phyloP scores from a whole-genome alignment of 2,888 invertebrate genomes.

The Drosophila rubida region DNA sequence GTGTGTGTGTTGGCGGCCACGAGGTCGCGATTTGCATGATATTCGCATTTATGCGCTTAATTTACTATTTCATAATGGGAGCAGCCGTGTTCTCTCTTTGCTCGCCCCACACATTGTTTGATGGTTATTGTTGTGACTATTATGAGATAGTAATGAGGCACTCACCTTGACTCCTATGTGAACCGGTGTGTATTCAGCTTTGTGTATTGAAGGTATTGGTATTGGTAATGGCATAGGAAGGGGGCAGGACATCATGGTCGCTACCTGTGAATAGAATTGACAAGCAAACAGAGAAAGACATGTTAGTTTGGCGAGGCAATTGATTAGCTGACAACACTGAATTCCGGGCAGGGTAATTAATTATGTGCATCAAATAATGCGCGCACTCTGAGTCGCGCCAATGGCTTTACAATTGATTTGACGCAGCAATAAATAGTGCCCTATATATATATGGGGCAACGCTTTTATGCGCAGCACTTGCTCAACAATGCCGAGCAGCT shows the following conservation, averaged over 20 bases:
- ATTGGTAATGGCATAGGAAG: conserved; percentile 85
- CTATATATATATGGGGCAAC: neutral
- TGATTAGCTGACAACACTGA: conserved; percentile 1
- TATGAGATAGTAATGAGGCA: conserved; percentile 7
- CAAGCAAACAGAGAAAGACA: conserved; percentile 45
- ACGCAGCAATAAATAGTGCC: neutral
- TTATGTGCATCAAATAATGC: too few species aligned
- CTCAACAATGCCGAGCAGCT: conserved; percentile 10
- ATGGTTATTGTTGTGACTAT: conserved; percentile 17
- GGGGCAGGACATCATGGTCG: conserved; percentile 86
- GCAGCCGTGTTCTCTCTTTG: conserved; percentile 22
- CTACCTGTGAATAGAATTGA: conserved; percentile 82
- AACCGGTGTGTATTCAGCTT: conserved; percentile 84
- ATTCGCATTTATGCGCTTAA: conserved; percentile 73
- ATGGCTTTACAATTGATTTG: neutral
- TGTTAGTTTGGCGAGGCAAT: conserved; percentile 53
- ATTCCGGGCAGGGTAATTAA: neutral
- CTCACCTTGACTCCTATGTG: conserved; percentile 85
- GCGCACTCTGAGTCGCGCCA: too few species aligned
- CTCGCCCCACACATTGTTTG: neutral
- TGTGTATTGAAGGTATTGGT: conserved; percentile 85
- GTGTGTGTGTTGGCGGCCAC: conserved; percentile 20
- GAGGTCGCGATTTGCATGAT: conserved; percentile 73
- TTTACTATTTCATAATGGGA: conserved; percentile 75
- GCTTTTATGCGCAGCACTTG: conserved; percentile 15